These are phyloP conservation scores for Suncus etruscus DNA, from an alignment of 2,113 vertebrate genomes.

Conservation along the genomic window DNA sequence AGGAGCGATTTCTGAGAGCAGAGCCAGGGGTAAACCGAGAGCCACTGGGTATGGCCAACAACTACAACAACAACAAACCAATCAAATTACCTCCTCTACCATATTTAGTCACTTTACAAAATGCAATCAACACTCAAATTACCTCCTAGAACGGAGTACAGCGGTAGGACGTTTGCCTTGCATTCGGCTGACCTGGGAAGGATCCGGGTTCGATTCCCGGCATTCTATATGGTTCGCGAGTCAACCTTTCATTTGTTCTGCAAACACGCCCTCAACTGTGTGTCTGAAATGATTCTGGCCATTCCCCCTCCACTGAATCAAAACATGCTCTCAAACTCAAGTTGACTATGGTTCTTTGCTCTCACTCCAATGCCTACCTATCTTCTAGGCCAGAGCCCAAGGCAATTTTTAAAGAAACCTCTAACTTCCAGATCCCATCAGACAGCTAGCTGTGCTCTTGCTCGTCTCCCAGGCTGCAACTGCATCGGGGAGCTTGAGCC, in stretches of 20 bases:
- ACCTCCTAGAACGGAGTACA: not conserved
- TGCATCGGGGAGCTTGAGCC: not conserved
- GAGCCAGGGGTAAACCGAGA: too few relatives aligned
- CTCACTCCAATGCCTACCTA: too few relatives aligned
- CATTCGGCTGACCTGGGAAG: too few relatives aligned
- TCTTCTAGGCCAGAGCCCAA: not conserved
- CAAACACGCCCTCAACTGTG: not conserved
- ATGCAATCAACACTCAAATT: not conserved
- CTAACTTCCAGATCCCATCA: not conserved
- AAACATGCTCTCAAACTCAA: not conserved
- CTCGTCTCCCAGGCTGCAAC: not conserved
- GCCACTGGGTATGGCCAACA: too few relatives aligned
- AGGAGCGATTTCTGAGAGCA: too few relatives aligned
- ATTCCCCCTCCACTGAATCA: not conserved
- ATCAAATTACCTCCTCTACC: too few relatives aligned
- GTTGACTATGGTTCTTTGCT: not conserved
- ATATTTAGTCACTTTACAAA: too few relatives aligned
- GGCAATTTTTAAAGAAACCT: not conserved
- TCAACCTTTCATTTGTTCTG: not conserved
- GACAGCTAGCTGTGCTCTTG: not conserved
- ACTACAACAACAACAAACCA: too few relatives aligned
- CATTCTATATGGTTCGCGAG: too few relatives aligned
- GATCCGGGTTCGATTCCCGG: too few relatives aligned
- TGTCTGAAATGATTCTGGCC: not conserved
- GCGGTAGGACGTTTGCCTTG: too few relatives aligned